Percentiles rank a stretch among this genome's conserved stretches.
Conservation (phyloP, 2,113 vertebrate species). For the Syngnathus floridae region DNA sequence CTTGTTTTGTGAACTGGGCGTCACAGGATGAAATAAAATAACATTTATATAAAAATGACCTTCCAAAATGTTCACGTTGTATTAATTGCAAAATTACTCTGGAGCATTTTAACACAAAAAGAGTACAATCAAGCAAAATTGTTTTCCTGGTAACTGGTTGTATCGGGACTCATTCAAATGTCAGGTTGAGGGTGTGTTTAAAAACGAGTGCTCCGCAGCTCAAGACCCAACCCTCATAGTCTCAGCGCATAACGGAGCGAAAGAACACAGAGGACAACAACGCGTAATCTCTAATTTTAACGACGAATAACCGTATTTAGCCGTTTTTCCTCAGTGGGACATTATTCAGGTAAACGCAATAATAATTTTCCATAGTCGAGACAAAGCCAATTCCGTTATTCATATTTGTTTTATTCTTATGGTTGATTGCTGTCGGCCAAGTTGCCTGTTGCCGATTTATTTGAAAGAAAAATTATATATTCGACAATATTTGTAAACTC, state of each 20-base stretch:
- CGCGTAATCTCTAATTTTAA: background rate
- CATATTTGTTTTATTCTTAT: background rate
- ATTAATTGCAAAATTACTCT: background rate
- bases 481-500: background rate
- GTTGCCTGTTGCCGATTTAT: background rate
- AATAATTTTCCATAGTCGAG: background rate
- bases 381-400: background rate
- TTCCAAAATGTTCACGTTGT: no score
- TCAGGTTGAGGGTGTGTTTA: background rate
- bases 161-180: background rate
- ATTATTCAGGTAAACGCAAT: background rate
- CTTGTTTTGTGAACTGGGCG: background rate
- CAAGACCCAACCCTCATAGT: background rate
- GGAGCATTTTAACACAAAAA: background rate
- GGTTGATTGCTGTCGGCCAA: no score
- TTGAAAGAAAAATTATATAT: background rate
- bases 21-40: background rate
- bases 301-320: background rate
- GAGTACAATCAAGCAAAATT: background rate
- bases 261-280: constrained; percentile 3
- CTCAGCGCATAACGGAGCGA: background rate
- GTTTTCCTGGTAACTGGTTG: no score
- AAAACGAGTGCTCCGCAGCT: constrained; percentile 30
- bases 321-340: constrained; percentile 18
- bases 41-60: no score